Evolutionary conservation across 2,113 vertebrate genomes (phyloP).

Genomic region (Perognathus longimembris): DNA sequence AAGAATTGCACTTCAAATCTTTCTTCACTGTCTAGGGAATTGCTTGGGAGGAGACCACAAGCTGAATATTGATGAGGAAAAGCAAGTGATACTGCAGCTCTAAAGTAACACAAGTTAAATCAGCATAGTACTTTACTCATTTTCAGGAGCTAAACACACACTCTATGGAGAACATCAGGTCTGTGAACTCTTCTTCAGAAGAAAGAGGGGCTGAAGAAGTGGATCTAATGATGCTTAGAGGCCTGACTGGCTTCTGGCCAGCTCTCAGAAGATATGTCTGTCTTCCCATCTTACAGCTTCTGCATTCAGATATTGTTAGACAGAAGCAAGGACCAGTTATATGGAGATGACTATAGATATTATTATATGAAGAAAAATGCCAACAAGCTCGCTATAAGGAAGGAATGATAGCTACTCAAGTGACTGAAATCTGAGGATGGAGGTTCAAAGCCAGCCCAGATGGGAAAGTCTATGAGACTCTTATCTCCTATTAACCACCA

Average conservation of each 20-base stretch:
- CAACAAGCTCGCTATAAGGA: not conserved
- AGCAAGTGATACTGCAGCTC: not conserved
- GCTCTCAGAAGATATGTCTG: not conserved
- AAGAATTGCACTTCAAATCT: not conserved
- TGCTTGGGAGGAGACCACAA: not conserved
- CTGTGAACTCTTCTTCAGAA: not conserved
- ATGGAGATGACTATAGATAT: not conserved
- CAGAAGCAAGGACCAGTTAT: not conserved
- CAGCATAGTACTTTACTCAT: not conserved
- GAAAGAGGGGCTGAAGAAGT: not conserved
- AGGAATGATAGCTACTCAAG: not conserved
- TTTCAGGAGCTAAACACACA: not conserved
- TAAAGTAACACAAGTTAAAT: not conserved
- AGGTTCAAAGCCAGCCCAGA: no score
- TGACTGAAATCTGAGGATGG: no score
- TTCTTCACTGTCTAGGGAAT: not conserved
- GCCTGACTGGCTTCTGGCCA: not conserved
- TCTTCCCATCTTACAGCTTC: not conserved
- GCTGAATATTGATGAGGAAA: not conserved
- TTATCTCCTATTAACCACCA: no score
- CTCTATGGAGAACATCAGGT: not conserved
- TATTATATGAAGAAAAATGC: not conserved
- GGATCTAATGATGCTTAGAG: not conserved
- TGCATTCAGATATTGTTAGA: not conserved
- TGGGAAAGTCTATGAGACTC: no score